Percentiles rank a stretch among this genome's conserved stretches.
These are phyloP conservation scores for Hydrotaea diabolus DNA, from an alignment of 2,888 invertebrate genomes.

Conservation along the genomic window DNA sequence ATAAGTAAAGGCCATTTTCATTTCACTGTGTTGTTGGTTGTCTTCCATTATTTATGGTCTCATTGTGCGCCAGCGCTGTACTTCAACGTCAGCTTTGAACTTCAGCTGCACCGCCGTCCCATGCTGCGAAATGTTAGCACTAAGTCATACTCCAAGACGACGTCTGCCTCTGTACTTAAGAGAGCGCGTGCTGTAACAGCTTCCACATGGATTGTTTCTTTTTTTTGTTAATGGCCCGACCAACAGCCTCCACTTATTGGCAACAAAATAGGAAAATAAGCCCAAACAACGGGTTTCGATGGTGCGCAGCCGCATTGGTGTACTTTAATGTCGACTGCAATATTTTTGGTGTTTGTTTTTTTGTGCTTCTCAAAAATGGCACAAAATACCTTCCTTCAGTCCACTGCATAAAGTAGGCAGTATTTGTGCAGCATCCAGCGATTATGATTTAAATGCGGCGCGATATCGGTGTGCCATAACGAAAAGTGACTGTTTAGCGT, in stretches of 20 bases:
- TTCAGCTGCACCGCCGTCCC: neutral
- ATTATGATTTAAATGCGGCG: conserved; percentile 6
- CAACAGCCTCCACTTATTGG: neutral
- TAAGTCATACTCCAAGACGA: neutral
- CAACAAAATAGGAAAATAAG: neutral
- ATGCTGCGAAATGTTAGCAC: neutral
- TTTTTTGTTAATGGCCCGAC: neutral
- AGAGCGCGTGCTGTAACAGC: conserved; percentile 3
- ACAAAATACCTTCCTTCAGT: neutral
- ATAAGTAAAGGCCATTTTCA: conserved; percentile 30
- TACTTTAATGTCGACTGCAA: neutral
- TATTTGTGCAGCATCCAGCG: neutral
- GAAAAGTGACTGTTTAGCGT: neutral
- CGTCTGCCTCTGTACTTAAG: no score
- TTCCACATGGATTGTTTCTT: conserved; percentile 30
- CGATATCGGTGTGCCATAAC: neutral
- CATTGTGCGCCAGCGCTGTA: neutral
- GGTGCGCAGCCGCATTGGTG: neutral
- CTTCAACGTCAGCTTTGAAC: conserved; percentile 1
- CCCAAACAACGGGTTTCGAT: no score
- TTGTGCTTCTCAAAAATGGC: neutral
- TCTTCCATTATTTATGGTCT: conserved; percentile 27
- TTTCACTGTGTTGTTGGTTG: neutral
- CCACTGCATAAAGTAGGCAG: neutral
- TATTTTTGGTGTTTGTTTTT: neutral